A percentile compares a stretch with the other conserved stretches of the same genome.
phyloP scores from a whole-genome alignment of 1,140 invertebrate genomes.

The Musca vetustissima region DNA sequence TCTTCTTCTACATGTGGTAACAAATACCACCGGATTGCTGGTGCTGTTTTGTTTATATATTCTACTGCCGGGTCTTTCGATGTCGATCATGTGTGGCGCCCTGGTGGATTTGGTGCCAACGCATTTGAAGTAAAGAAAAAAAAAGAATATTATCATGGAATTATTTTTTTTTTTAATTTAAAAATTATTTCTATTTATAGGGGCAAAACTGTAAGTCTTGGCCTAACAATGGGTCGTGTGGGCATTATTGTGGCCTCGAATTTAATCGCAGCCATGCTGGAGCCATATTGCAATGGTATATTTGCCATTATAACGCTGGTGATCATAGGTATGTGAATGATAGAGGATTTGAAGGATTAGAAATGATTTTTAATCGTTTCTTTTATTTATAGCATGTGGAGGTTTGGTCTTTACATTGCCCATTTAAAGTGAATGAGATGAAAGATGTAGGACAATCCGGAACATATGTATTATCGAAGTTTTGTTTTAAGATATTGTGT shows the following conservation, averaged over 20 bases:
- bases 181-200: constrained; percentile 45
- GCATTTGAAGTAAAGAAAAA: constrained; percentile 47
- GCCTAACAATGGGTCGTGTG: constrained; percentile 62
- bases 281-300: constrained; percentile 59
- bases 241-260: constrained; percentile 62
- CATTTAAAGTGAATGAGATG: constrained; percentile 30
- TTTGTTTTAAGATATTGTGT: too few species aligned
- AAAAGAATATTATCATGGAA: background rate
- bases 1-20: constrained; percentile 45
- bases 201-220: constrained; percentile 63
- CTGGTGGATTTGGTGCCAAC: constrained; percentile 58
- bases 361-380: background rate
- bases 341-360: background rate
- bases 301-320: constrained; percentile 47
- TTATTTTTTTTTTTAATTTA: background rate
- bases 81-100: constrained; percentile 55
- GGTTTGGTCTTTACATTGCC: constrained; percentile 39
- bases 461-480: too few species aligned
- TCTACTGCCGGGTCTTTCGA: constrained; percentile 53
- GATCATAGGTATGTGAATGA: constrained; percentile 36
- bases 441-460: too few species aligned
- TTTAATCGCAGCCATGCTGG: constrained; percentile 59
- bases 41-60: constrained; percentile 52
- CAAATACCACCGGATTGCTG: constrained; percentile 42
- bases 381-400: constrained; percentile 39